Evolutionary conservation across 2,113 vertebrate genomes (phyloP).

Genomic region (Aleadryas rufinucha): DNA sequence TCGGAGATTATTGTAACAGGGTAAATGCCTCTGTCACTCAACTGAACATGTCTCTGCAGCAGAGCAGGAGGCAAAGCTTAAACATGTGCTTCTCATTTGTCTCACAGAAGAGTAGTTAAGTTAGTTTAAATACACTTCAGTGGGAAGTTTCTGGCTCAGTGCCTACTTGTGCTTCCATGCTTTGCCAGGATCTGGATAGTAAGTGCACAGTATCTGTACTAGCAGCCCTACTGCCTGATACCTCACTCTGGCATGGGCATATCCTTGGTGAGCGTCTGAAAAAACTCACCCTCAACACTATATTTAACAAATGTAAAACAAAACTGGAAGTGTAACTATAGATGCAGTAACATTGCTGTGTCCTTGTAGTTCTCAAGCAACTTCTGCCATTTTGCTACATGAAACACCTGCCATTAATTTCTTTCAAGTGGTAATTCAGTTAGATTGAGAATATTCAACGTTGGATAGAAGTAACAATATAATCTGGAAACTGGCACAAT

Average conservation of each 20-base stretch:
- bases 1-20: not conserved
- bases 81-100: not conserved
- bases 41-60: not conserved
- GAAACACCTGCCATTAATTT: not conserved
- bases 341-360: not conserved
- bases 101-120: not conserved
- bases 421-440: slow-evolving; percentile 36
- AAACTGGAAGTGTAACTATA: not conserved
- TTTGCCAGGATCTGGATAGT: not conserved
- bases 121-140: not conserved
- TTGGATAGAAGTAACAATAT: not conserved
- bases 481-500: not conserved
- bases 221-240: not conserved
- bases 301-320: not conserved
- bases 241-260: not conserved
- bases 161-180: not conserved
- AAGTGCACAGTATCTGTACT: not conserved
- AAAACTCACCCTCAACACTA: not conserved
- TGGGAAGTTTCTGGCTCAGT: not conserved
- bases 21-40: not conserved
- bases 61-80: not conserved
- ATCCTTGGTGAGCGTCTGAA: not conserved
- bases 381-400: not conserved
- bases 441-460: not conserved
- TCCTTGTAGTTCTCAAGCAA: not conserved